Evolutionary conservation across 1,140 invertebrate species (phyloP).

Genomic region (Antheraea mylitta): DNA sequence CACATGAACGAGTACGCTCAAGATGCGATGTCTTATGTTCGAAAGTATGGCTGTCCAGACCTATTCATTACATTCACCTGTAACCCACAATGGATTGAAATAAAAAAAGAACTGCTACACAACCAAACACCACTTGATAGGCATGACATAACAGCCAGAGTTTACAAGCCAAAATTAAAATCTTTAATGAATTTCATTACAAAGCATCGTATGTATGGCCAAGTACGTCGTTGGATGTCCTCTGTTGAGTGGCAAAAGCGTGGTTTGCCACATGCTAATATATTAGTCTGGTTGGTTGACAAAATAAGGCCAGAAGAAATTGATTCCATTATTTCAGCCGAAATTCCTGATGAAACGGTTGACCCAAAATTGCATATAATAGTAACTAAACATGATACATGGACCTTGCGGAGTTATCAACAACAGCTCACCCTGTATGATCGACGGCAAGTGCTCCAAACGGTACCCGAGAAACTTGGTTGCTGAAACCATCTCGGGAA

Average conservation of each 20-base stretch:
- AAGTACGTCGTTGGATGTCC: conserved; percentile 40
- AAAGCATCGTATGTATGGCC: conserved; percentile 56
- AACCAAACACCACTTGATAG: conserved; percentile 27
- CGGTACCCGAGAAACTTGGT: conserved; percentile 28
- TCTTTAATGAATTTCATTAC: conserved; percentile 67
- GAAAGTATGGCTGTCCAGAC: not conserved
- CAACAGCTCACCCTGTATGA: conserved; percentile 30
- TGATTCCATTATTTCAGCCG: conserved; percentile 73
- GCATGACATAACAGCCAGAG: conserved; percentile 52
- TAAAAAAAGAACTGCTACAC: too few species aligned
- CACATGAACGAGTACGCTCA: too few species aligned
- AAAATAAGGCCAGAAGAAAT: conserved; percentile 58
- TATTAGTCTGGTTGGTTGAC: conserved; percentile 46
- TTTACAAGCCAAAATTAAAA: conserved; percentile 76
- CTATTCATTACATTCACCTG: too few species aligned
- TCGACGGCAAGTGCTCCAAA: conserved; percentile 21
- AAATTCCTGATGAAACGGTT: conserved; percentile 69
- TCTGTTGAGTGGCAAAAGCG: conserved; percentile 40
- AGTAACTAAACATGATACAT: conserved; percentile 73
- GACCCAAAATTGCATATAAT: conserved; percentile 58
- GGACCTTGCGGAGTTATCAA: conserved; percentile 66
- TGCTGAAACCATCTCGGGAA: conserved; percentile 30
- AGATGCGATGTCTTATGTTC: too few species aligned
- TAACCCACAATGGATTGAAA: too few species aligned
- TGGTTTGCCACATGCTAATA: conserved; percentile 64